phyloP scores from a whole-genome alignment of 2,888 invertebrate genomes.

The Troglohyphantes excavatus region DNA sequence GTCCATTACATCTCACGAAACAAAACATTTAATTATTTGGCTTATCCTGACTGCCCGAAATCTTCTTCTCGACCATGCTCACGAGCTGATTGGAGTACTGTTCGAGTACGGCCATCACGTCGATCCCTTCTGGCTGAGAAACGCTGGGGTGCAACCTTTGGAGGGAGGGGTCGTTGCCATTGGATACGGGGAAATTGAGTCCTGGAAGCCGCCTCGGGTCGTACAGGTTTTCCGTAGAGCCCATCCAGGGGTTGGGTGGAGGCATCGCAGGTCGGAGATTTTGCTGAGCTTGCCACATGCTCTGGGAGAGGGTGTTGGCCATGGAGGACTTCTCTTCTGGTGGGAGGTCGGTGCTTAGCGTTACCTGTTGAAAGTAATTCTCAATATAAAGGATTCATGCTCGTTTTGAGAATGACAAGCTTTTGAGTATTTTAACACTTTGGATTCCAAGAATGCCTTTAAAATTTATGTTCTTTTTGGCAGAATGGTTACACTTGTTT shows the following conservation, averaged over 20 bases:
- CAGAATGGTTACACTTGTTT: too few species aligned
- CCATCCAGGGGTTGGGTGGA: conserved; percentile 55
- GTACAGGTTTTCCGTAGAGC: conserved; percentile 19
- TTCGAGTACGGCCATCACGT: conserved; percentile 84
- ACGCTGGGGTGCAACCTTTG: conserved; percentile 33
- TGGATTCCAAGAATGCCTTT: too few species aligned
- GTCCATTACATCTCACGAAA: too few species aligned
- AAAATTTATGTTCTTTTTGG: too few species aligned
- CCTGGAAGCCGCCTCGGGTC: conserved; percentile 57
- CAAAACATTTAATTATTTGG: conserved; percentile 66
- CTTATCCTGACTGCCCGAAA: conserved; percentile 81
- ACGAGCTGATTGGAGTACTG: conserved; percentile 86
- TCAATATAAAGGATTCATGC: too few species aligned
- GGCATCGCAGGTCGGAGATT: conserved; percentile 79
- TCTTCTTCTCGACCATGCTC: conserved; percentile 86
- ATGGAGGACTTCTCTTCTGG: conserved; percentile 79
- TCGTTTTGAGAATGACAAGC: background rate
- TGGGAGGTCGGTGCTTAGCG: conserved; percentile 79
- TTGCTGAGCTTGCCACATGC: conserved; percentile 80
- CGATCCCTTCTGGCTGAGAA: conserved; percentile 75
- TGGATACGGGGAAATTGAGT: conserved; percentile 37
- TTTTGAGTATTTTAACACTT: background rate
- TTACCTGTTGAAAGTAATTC: conserved; percentile 67
- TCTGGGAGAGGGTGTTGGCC: conserved; percentile 78
- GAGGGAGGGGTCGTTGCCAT: conserved; percentile 68